Conservation (phyloP, 1,140 invertebrate species). For the Agraylea sexmaculata region DNA sequence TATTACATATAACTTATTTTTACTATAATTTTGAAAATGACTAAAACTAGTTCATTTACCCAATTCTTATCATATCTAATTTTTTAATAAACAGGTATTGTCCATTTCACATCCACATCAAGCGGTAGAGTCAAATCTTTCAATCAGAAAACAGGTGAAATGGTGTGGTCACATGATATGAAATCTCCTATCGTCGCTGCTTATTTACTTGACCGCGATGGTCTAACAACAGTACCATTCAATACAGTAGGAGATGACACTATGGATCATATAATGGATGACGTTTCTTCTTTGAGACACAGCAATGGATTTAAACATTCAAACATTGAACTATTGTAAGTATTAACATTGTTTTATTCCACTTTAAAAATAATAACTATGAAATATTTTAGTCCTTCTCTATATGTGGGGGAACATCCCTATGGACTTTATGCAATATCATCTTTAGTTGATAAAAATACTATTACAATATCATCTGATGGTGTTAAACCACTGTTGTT, state of each 20-base stretch:
- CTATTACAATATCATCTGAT: conserved; percentile 55
- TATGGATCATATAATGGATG: conserved; percentile 57
- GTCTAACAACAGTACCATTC: conserved; percentile 77
- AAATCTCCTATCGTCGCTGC: conserved; percentile 84
- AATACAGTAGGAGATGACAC: conserved; percentile 82
- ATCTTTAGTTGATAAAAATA: conserved; percentile 78
- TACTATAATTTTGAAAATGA: too few relatives aligned
- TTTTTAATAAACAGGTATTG: conserved; percentile 59
- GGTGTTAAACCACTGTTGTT: conserved; percentile 50
- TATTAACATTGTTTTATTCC: conserved; percentile 17
- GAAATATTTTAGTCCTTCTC: conserved; percentile 61
- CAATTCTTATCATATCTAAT: too few relatives aligned
- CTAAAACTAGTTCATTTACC: too few relatives aligned
- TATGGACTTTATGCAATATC: conserved; percentile 84
- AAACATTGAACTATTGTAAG: conserved; percentile 67
- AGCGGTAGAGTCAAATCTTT: conserved; percentile 73
- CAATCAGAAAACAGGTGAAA: conserved; percentile 55
- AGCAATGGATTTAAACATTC: conserved; percentile 42
- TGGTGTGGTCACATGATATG: conserved; percentile 79
- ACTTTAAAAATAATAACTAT: too few relatives aligned
- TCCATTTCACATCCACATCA: conserved; percentile 84
- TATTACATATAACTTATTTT: too few relatives aligned
- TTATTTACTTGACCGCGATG: conserved; percentile 68
- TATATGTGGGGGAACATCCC: conserved; percentile 86
- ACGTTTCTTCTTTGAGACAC: conserved; percentile 46